Evolutionary conservation across 2,113 vertebrate species (phyloP).

Genomic region (Chlorodrepanis virens): DNA sequence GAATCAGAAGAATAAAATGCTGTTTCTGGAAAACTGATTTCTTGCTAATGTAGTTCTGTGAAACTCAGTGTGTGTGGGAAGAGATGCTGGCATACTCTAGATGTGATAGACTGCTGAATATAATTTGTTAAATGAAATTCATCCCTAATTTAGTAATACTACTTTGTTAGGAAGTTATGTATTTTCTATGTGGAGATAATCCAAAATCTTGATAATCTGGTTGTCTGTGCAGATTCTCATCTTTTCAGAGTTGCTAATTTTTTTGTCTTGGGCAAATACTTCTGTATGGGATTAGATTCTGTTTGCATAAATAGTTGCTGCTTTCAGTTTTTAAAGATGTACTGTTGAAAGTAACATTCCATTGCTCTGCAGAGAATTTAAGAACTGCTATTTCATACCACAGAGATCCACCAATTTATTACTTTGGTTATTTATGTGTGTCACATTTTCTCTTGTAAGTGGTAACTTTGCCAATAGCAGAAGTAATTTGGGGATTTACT

Average conservation of each 20-base stretch:
- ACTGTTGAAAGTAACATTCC: background rate
- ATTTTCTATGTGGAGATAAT: background rate
- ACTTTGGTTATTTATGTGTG: background rate
- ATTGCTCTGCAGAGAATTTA: background rate
- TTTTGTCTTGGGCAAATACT: background rate
- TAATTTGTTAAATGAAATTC: slow-evolving; percentile 18
- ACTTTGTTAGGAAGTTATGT: background rate
- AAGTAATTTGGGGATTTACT: background rate
- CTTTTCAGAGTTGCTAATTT: background rate
- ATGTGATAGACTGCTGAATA: slow-evolving; percentile 40
- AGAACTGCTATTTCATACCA: background rate
- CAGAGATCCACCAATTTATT: background rate
- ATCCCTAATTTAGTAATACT: background rate
- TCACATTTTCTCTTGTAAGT: background rate
- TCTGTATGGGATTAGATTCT: background rate
- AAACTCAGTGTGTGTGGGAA: slow-evolving; percentile 9
- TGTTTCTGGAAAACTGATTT: background rate
- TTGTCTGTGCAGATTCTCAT: background rate
- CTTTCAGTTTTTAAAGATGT: background rate
- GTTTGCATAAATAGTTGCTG: background rate
- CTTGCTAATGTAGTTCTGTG: background rate
- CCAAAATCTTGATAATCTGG: background rate
- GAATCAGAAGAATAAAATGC: background rate
- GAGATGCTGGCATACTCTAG: slow-evolving; percentile 13
- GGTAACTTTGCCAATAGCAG: background rate